Conservation (phyloP, 2,888 invertebrate species). For the Vesta saturnalis region DNA sequence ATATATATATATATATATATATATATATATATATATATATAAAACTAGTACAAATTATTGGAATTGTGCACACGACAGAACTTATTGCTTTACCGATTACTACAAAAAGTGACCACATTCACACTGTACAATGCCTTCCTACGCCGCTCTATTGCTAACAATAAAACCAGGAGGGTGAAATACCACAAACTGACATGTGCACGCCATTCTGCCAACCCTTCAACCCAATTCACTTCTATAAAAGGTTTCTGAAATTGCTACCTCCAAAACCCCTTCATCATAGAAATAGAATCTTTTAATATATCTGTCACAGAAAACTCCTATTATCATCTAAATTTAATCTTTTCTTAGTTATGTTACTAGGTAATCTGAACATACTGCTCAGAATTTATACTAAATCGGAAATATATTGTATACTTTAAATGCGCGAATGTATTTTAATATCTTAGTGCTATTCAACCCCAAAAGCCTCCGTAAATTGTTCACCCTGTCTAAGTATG, state of each 20-base stretch:
- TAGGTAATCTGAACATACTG: background rate
- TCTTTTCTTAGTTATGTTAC: background rate
- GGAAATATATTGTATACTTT: background rate
- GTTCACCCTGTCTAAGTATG: constrained; percentile 18
- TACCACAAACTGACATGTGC: constrained; percentile 44
- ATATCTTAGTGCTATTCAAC: background rate
- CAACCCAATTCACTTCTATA: constrained; percentile 44
- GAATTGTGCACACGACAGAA: too few species aligned
- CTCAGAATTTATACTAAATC: too few species aligned
- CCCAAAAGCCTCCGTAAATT: constrained; percentile 4
- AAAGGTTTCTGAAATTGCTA: constrained; percentile 38
- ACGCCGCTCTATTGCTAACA: constrained; percentile 43
- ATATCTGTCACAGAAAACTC: constrained; percentile 15
- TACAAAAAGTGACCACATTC: constrained; percentile 43
- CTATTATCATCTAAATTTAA: constrained; percentile 9
- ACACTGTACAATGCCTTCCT: constrained; percentile 41
- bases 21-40: too few species aligned
- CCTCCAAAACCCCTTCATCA: constrained; percentile 35
- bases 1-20: too few species aligned
- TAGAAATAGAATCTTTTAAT: constrained; percentile 28
- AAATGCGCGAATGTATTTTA: background rate
- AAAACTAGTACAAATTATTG: too few species aligned
- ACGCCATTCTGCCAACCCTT: constrained; percentile 43
- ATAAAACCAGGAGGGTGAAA: constrained; percentile 43
- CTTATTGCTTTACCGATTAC: too few species aligned